Percentiles rank a stretch among this genome's conserved stretches.
phyloP scores from a whole-genome alignment of 2,888 invertebrate genomes.

The Acronicta leporina region DNA sequence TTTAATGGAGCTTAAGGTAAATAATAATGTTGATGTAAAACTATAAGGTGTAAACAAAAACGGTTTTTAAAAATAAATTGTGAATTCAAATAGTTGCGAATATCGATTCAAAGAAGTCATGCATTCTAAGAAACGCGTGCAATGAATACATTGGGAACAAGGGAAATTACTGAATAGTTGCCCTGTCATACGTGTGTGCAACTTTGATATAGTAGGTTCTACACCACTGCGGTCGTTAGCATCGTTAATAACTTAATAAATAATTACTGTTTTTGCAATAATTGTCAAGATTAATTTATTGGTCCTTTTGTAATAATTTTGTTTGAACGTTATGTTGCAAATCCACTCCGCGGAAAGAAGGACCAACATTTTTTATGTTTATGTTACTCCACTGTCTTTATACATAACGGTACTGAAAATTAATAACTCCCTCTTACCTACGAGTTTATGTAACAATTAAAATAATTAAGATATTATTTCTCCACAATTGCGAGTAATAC shows the following conservation, averaged over 20 bases:
- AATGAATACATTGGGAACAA: slow-evolving; percentile 3
- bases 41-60: neutral
- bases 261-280: slow-evolving; percentile 3
- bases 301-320: slow-evolving; percentile 2
- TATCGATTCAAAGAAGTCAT: slow-evolving; percentile 9
- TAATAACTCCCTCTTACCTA: no score
- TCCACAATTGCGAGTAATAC: no score
- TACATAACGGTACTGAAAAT: no score
- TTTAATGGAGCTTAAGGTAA: no score
- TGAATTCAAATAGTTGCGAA: slow-evolving; percentile 1
- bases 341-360: neutral
- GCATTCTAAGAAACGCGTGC: slow-evolving; percentile 17
- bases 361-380: neutral
- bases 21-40: no score
- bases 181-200: slow-evolving; percentile 8
- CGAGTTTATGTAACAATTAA: no score
- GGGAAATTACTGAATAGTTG: slow-evolving; percentile 22
- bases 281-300: slow-evolving; percentile 3
- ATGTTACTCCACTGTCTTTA: no score
- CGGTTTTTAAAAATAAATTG: neutral
- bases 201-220: slow-evolving; percentile 10
- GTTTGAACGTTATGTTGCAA: neutral
- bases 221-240: slow-evolving; percentile 5
- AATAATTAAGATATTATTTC: no score
- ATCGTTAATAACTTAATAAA: slow-evolving; percentile 12